Conservation (phyloP, 2,888 invertebrate species). For the Furcula furcula region DNA sequence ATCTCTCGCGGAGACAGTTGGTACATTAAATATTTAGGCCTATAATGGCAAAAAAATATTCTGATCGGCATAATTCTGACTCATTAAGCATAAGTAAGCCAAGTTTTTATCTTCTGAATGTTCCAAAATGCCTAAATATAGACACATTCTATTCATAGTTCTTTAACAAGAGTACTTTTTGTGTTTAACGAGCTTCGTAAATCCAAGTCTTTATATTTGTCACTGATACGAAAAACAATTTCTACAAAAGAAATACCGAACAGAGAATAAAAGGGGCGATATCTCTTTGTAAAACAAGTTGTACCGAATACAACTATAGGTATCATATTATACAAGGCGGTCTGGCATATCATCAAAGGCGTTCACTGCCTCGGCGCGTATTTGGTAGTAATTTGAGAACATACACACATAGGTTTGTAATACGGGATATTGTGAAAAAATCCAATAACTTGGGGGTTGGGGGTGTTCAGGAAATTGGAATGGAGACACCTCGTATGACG, state of each 20-base stretch:
- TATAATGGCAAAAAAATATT: background rate
- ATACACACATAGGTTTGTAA: slow-evolving; percentile 50
- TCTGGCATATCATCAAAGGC: slow-evolving; percentile 35
- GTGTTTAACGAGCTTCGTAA: too few relatives aligned
- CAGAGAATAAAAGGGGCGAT: slow-evolving; percentile 14
- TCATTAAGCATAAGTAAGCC: too few relatives aligned
- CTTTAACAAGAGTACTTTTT: too few relatives aligned
- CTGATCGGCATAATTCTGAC: too few relatives aligned
- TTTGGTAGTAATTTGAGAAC: slow-evolving; percentile 42
- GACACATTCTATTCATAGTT: too few relatives aligned
- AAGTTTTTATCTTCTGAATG: too few relatives aligned
- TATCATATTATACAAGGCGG: slow-evolving; percentile 29
- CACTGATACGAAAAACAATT: slow-evolving; percentile 1
- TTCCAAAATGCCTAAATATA: too few relatives aligned
- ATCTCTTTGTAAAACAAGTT: slow-evolving; percentile 25
- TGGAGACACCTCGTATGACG: slow-evolving; percentile 54
- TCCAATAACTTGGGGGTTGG: slow-evolving; percentile 53
- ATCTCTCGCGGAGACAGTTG: slow-evolving; percentile 31
- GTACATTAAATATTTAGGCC: slow-evolving; percentile 24
- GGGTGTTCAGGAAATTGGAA: slow-evolving; percentile 63
- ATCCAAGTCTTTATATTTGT: background rate
- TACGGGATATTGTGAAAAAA: slow-evolving; percentile 65
- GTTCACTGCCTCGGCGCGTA: slow-evolving; percentile 31
- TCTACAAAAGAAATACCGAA: slow-evolving; percentile 25
- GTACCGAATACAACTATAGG: slow-evolving; percentile 23